Conservation (phyloP, 2,113 vertebrate genomes). For the Pachypanchax playfairii region DNA sequence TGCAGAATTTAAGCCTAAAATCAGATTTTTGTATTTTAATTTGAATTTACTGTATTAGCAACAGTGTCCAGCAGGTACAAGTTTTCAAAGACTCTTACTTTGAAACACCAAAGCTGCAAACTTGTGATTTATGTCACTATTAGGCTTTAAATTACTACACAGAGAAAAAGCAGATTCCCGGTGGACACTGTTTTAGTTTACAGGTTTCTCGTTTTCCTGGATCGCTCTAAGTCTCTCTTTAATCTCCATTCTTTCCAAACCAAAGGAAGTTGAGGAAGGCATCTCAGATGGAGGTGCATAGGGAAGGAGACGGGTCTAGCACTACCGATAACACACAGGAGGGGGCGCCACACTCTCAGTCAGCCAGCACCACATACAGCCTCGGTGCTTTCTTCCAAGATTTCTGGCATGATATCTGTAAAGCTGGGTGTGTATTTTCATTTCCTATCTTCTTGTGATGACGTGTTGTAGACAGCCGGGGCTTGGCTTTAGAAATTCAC, state of each 20-base stretch:
- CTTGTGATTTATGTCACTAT: not conserved
- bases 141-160: not conserved
- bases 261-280: conserved; percentile 99
- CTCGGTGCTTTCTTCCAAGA: conserved; percentile 94
- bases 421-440: conserved; percentile 96
- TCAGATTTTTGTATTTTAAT: conserved; percentile 1
- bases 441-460: conserved; percentile 56
- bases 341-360: conserved; percentile 87
- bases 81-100: not conserved
- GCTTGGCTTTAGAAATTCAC: conserved; percentile 35
- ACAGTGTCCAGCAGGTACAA: conserved; percentile 35
- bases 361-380: conserved; percentile 85
- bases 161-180: not conserved
- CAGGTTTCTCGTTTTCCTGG: conserved; percentile 13
- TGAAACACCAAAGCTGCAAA: too few relatives aligned
- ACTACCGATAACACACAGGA: conserved; percentile 98
- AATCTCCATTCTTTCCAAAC: conserved; percentile 86
- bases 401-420: conserved; percentile 98
- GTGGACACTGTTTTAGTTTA: conserved; percentile 34
- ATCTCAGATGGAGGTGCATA: conserved; percentile 96
- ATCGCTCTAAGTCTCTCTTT: conserved; percentile 68
- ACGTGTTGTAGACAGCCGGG: conserved; percentile 18
- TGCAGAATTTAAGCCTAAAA: conserved; percentile 19
- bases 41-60: not conserved
- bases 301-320: conserved; percentile 99